Percentiles rank a stretch among this genome's conserved stretches.
Conservation (phyloP, 2,797 vertebrate species). For the Rhinophrynus dorsalis region DNA sequence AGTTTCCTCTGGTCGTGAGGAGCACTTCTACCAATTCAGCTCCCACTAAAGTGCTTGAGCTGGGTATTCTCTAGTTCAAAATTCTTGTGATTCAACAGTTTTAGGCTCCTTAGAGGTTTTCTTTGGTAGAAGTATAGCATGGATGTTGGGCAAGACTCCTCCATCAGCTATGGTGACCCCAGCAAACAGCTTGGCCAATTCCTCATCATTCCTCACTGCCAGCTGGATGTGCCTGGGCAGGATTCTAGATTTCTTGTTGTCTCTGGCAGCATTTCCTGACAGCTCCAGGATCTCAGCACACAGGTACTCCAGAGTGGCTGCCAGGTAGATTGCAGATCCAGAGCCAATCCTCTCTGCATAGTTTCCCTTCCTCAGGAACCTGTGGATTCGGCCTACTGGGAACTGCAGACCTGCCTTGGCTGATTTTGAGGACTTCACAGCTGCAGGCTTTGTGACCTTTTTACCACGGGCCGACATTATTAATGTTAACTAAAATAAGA, state of each 20-base stretch:
- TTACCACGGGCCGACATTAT: slow-evolving; percentile 79
- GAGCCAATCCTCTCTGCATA: slow-evolving; percentile 60
- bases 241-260: slow-evolving; percentile 72
- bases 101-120: slow-evolving; percentile 51
- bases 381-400: slow-evolving; percentile 69
- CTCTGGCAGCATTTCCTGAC: slow-evolving; percentile 82
- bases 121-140: slow-evolving; percentile 65
- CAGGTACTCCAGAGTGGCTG: slow-evolving; percentile 83
- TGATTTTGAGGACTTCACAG: slow-evolving; percentile 45
- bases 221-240: slow-evolving; percentile 73
- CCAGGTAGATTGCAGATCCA: slow-evolving; percentile 71
- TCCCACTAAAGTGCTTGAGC: no score
- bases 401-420: slow-evolving; percentile 69
- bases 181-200: slow-evolving; percentile 65
- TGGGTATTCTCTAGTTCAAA: no score
- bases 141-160: slow-evolving; percentile 73
- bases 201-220: slow-evolving; percentile 74
- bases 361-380: slow-evolving; percentile 63
- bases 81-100: not conserved
- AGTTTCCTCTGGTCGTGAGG: no score
- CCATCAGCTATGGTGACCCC: slow-evolving; percentile 71
- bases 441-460: slow-evolving; percentile 54
- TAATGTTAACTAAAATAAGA: no score
- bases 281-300: slow-evolving; percentile 85
- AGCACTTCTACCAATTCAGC: no score